Evolutionary conservation across 2,888 invertebrate species (phyloP), one percentile per base, ranked within the genome.

Genomic region (Drosophila monieri): DNA sequence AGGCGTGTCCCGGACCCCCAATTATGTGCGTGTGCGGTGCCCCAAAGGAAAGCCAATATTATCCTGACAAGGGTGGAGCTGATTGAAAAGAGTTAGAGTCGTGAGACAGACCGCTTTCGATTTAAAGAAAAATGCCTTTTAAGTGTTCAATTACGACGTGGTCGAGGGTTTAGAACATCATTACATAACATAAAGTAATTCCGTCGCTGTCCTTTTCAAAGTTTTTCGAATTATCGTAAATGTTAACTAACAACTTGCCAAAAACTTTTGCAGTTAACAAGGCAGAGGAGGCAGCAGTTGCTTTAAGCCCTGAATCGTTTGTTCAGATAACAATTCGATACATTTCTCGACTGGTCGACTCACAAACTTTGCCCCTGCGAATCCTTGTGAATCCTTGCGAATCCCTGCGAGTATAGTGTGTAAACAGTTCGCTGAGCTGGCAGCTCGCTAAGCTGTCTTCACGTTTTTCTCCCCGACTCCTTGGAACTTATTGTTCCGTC

Each of bases 401-500:
- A 9, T 25, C 30, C 41, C 15, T 41, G 18, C 15, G 39, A 39
- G 39, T 14, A 56, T 74, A 77, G 74, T 71, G 60, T 72, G 66
- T 53, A 62, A 62, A 65, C 73, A 74, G 53, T 64, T 80, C 37
- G 64, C 69, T 72, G 65, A 67, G 58, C 62, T 68, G 61, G 35
- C 56, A 47, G 47, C 54, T 64, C 52, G 64, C 30, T 49, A 71
- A 74, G 60, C 62, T 73, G 64, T 71, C 61, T 65, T 35, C 64
- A 51, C 57, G 35, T 35, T 35, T 27, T 62, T 70, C 37, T 51
- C 21, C 49, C 27, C 15, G 15, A 2, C 10, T 25, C 55, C 43
- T 12, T 59, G 54, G 9, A 52, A 43, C 43, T 56, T 51, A 35
- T 27, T 59, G 48, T 25, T 12, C 37, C n/a, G 21, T 39, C 14